Evolutionary conservation across 2,888 invertebrate species (phyloP).

Genomic region (Hecatera dysodea): DNA sequence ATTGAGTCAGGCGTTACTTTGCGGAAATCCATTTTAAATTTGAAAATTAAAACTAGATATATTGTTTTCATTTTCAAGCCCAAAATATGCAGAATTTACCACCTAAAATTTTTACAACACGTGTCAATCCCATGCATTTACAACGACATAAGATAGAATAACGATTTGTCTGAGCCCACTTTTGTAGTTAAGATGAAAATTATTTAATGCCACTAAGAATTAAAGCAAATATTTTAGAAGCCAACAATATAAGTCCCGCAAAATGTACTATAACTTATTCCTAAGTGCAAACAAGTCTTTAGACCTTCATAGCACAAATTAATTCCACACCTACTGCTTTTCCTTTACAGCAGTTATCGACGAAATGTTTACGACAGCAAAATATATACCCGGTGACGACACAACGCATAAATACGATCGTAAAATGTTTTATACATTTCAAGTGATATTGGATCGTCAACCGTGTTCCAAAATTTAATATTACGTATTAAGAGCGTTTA

Average conservation of each 20-base stretch:
- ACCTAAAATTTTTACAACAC: too few species aligned
- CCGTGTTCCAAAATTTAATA: slow-evolving; percentile 37
- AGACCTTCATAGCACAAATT: slow-evolving; percentile 5
- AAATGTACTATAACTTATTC: too few species aligned
- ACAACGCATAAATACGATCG: slow-evolving; percentile 70
- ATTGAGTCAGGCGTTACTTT: too few species aligned
- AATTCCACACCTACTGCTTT: slow-evolving; percentile 39
- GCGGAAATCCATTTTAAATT: too few species aligned
- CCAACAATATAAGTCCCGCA: background rate
- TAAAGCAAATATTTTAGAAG: background rate
- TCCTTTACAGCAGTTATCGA: slow-evolving; percentile 57
- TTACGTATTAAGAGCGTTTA: slow-evolving; percentile 16
- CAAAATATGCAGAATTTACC: too few species aligned
- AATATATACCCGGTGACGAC: slow-evolving; percentile 54
- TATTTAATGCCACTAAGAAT: too few species aligned
- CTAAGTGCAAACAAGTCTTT: background rate
- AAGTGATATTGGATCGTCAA: slow-evolving; percentile 67
- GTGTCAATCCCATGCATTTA: too few species aligned
- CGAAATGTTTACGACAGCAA: slow-evolving; percentile 71
- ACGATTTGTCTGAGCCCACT: too few species aligned
- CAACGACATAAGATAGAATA: too few species aligned
- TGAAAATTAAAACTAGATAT: too few species aligned
- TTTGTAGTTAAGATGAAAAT: too few species aligned
- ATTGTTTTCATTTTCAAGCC: too few species aligned
- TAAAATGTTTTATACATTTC: slow-evolving; percentile 73